Conservation (phyloP, 2,113 vertebrate genomes). For the Platanista minor region DNA sequence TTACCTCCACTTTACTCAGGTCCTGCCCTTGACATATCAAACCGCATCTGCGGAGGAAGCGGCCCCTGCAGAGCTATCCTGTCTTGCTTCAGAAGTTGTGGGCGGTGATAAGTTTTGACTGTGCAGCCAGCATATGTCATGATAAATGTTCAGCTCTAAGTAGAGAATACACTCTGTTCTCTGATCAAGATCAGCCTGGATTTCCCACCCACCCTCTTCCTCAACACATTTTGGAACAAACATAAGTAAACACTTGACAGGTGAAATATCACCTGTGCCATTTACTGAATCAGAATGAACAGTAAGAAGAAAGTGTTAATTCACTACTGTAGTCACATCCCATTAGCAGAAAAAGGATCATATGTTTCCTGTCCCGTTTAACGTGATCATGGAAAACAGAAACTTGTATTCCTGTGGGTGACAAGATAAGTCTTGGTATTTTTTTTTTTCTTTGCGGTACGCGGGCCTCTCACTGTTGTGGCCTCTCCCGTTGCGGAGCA, state of each 20-base stretch:
- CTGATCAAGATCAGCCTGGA: neutral
- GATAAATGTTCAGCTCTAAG: conserved; percentile 31
- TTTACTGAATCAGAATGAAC: conserved; percentile 11
- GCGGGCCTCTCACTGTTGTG: too few species aligned
- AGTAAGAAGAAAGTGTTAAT: conserved; percentile 48
- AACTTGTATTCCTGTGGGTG: conserved; percentile 40
- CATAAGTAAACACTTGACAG: conserved; percentile 43
- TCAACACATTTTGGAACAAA: conserved; percentile 29
- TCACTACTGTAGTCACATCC: neutral
- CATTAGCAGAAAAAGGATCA: conserved; percentile 50
- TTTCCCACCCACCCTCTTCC: neutral
- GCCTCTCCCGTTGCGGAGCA: too few species aligned
- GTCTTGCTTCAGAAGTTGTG: neutral
- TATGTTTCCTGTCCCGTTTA: conserved; percentile 51
- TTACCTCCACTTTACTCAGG: neutral
- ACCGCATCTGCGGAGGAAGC: neutral
- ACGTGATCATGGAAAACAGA: conserved; percentile 37
- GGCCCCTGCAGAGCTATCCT: neutral
- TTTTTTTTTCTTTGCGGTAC: too few species aligned
- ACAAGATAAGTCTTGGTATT: conserved; percentile 43
- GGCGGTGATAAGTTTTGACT: conserved; percentile 53
- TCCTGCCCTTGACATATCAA: neutral
- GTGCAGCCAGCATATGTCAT: conserved; percentile 30
- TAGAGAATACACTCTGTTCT: neutral
- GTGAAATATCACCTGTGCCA: neutral